Evolutionary conservation across 2,797 vertebrate species (phyloP), one percentile per base, ranked within the genome.

Genomic region (Xenentodon cancila): DNA sequence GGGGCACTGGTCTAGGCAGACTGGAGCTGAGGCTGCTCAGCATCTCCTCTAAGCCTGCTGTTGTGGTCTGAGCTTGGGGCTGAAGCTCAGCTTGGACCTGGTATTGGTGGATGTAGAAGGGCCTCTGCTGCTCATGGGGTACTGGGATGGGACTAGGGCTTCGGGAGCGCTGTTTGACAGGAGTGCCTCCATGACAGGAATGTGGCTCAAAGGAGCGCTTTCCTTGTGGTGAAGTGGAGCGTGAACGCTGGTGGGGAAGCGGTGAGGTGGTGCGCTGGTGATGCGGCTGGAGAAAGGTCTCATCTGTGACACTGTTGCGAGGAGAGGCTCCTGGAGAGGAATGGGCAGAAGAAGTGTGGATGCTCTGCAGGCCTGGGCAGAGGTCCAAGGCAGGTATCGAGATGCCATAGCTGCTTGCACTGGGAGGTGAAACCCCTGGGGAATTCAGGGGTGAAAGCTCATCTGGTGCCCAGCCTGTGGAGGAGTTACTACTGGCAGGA

Each of bases 401-500:
- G 79, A 88, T 86, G 37, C 62, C 65, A 21, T 66, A 62, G 57
- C 75, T 60, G 0, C 48, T 74, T 57, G 48, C 93, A 79, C 91
- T 94, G 68, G 97, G 81, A 2, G 86, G 97, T 59, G 97, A 98
- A 84, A 96, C 91, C 67, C 95, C 95, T 18, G 97, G 97, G 54
- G 97, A 99, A 0, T 93, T 93, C 86, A 90, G 92, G 75, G 97
- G 97, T 80, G 97, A 98, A 85, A 90, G 95, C 59, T 77, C 84
- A 66, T 99, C 96, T 48, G 93, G 94, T 80, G 96, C 92, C 95
- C 97, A 99, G 92, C 97, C 98, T 71, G 96, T 94, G 81, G 97
- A 99, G 57, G 97, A 99, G 79, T 95, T 96, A 81, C 97, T 99
- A 89, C 97, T 98, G 84, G 95, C 96, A 20, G 97, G 97, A 88